Evolutionary conservation across 2,797 vertebrate genomes (phyloP), one percentile per base, ranked within the genome.

Genomic region (Mormyrops boulengeri): DNA sequence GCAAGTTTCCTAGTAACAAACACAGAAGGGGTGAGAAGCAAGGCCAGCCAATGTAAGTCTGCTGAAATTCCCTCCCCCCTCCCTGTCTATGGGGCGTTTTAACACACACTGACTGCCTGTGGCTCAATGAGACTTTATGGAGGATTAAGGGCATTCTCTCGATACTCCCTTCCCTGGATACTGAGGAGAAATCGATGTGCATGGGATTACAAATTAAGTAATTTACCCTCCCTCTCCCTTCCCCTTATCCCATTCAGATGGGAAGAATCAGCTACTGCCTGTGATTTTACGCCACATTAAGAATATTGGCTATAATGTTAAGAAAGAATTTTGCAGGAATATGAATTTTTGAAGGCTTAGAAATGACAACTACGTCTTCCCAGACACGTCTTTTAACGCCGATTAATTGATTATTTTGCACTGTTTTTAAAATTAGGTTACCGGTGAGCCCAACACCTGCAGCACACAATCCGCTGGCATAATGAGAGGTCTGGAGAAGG

Each of bases 1-100:
- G 73, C 34, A 44, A 80, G 73, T 80, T 80, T 80, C 73, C 73
- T 80, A 80, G 73, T 41, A 44, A 80, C 73, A 80, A 80, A 80
- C 34, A 44, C 73, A 2, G 73, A 80, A 80, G 73, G 73, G 73
- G 73, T 19, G 73, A 26, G 44, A 53, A 52, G 84, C 47, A 86
- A 86, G 14, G 22, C 47, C 47, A 53, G 47, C 50, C 30, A 52
- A n/a, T 34, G 22, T 86, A 53, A 30, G 84, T 53, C 30, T 30
- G 47, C 4, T 85, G n/a, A 85, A 26, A 85, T 38, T 26, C 82
- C 9, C 26, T 30, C 26, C 82, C n/a, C 66, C 30, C 12, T 38
- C 73, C 17, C 14, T 34, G 17, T 44, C 73, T 41, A 44, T 12
- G 38, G 5, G 73, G 38, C 7, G 38, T 80, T 80, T 80, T 80